These are phyloP conservation scores for Podarcis raffonei DNA, from an alignment of 2,113 vertebrate genomes.

Conservation along the genomic window DNA sequence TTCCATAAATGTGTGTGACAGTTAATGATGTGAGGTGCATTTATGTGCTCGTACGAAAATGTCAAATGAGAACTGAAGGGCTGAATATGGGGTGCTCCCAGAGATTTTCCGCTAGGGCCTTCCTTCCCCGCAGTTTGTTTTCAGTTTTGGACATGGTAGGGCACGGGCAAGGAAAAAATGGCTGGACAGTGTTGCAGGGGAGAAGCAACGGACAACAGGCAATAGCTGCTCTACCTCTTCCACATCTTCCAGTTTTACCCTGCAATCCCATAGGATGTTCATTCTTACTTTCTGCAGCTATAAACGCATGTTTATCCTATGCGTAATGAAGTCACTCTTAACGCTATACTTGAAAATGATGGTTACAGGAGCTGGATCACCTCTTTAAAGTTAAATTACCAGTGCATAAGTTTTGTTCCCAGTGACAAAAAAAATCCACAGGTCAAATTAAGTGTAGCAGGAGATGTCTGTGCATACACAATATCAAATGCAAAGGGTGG, in stretches of 20 bases:
- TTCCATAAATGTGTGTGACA: not conserved
- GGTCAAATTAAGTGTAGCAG: not conserved
- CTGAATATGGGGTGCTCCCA: not conserved
- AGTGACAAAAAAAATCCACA: not conserved
- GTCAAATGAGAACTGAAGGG: not conserved
- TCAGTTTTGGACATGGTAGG: not conserved
- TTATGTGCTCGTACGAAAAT: not conserved
- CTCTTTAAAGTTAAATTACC: not conserved
- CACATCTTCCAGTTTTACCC: not conserved
- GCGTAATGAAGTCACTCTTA: not conserved
- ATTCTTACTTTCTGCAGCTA: not conserved
- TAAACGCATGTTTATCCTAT: not conserved
- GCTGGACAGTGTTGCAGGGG: not conserved
- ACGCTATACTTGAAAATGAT: not conserved
- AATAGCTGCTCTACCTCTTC: not conserved
- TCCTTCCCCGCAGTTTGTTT: not conserved
- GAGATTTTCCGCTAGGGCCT: not conserved
- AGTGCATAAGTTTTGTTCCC: not conserved
- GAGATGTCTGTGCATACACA: not conserved
- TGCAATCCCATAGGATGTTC: not conserved
- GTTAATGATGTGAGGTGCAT: not conserved
- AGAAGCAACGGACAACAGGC: not conserved
- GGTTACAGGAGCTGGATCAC: not conserved
- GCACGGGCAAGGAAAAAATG: not conserved
- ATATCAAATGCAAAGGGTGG: no score